Conservation (phyloP, 1,140 invertebrate genomes). For the Bombus waltoni region DNA sequence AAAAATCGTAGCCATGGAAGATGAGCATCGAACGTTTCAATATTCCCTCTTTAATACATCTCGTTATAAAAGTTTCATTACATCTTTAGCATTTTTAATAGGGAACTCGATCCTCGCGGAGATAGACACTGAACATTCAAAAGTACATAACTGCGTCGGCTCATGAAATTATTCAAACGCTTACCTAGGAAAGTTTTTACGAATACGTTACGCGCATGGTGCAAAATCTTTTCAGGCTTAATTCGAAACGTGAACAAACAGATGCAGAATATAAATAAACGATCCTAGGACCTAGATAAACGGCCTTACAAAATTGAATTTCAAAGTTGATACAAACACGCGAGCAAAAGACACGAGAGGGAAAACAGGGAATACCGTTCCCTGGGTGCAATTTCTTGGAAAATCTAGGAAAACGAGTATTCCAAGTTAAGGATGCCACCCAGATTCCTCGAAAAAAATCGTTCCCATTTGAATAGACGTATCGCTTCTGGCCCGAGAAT, state of each 20-base stretch:
- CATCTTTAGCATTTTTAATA: not conserved
- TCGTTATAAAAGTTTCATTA: not conserved
- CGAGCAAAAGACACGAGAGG: not conserved
- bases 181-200: too few species aligned
- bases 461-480: not conserved
- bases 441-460: not conserved
- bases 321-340: not conserved
- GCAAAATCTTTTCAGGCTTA: too few species aligned
- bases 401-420: not conserved
- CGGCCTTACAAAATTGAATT: not conserved
- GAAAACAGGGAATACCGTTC: not conserved
- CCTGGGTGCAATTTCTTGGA: not conserved
- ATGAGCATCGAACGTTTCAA: not conserved
- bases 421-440: not conserved
- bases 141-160: not conserved
- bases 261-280: too few species aligned
- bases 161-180: too few species aligned
- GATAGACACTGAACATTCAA: not conserved
- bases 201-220: too few species aligned
- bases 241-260: too few species aligned
- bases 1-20: not conserved
- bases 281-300: not conserved
- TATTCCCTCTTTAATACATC: not conserved
- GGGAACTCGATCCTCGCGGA: not conserved
- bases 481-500: constrained; percentile 14